Evolutionary conservation across 1,140 invertebrate genomes (phyloP), one percentile per base, ranked within the genome.

Genomic region (Dufourea novaeangliae): DNA sequence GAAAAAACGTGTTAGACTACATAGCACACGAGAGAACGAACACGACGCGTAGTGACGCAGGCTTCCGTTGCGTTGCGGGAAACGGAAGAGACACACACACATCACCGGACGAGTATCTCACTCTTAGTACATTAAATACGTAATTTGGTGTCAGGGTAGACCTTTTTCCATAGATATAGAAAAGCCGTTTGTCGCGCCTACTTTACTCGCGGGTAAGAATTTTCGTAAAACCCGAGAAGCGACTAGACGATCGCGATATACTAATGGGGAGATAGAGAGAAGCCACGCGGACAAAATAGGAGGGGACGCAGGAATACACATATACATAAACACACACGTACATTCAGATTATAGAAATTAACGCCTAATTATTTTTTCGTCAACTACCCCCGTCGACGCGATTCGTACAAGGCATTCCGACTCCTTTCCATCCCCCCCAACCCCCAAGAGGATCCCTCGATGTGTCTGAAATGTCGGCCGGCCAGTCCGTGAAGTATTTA

Each of bases 91-190:
- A 84, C 72, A 83, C 79, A 70, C 57, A 80, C 82, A 68, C 78
- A 88, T 86, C 87, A 89, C 91, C 88, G 89, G 90, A 92, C 88
- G 91, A 93, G 91, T 92, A 93, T 90, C 89, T 90, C 87, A 92
- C 91, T 92, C 90, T 92, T 91, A 92, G 91, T 93, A 92, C 91
- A 93, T 92, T 92, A 93, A 93, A 93, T 93, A 93, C 92, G 92
- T 93, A 93, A 93, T 93, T 93, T 93, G 91, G 90, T 93, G 92
- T 93, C 92, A 93, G 92, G 92, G 92, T 93, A 93, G 92, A 92
- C 92, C 86, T 93, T 91, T 76, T 76, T 91, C 89, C 88, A 89
- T 92, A 92, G 91, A 89, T 89, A 91, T 92, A 92, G 90, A 91
- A 77, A 3, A 17, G 77, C 88, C 82, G 80, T 87, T n/a, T 88